These are phyloP conservation scores for Oceanodroma tethys DNA, from an alignment of 2,113 vertebrate genomes.

Conservation along the genomic window DNA sequence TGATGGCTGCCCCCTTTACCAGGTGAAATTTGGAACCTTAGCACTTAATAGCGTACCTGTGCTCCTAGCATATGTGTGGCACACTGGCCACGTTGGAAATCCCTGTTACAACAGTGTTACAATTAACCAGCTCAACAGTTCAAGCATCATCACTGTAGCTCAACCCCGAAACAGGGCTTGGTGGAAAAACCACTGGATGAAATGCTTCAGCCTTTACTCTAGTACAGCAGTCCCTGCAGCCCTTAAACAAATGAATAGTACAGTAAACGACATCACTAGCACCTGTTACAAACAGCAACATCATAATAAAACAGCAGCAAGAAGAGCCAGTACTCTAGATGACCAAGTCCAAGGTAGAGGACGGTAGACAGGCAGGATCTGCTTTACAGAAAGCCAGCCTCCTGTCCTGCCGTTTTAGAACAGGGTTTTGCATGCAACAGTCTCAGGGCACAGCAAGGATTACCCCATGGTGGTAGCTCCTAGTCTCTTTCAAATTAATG, in stretches of 20 bases:
- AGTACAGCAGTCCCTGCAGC: neutral
- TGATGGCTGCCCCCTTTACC: neutral
- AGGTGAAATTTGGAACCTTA: no score
- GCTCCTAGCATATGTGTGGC: neutral
- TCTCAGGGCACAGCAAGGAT: fast-evolving
- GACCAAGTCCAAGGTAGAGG: neutral
- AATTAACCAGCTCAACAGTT: neutral
- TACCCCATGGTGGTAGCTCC: neutral
- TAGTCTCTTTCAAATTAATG: neutral
- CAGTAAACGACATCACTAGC: neutral
- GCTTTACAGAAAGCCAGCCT: neutral
- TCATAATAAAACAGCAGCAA: neutral
- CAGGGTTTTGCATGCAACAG: neutral
- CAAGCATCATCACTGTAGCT: neutral
- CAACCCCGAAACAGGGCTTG: neutral
- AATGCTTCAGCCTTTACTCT: neutral
- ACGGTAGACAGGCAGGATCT: neutral
- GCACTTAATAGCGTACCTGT: fast-evolving
- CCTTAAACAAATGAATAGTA: fast-evolving
- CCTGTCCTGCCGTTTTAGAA: neutral
- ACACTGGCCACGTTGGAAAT: fast-evolving
- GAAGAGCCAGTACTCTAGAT: neutral
- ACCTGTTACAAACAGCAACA: neutral
- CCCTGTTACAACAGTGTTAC: fast-evolving
- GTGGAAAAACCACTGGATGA: neutral